Evolutionary conservation across 2,113 vertebrate species (phyloP).

Genomic region (Sapajus apella): DNA sequence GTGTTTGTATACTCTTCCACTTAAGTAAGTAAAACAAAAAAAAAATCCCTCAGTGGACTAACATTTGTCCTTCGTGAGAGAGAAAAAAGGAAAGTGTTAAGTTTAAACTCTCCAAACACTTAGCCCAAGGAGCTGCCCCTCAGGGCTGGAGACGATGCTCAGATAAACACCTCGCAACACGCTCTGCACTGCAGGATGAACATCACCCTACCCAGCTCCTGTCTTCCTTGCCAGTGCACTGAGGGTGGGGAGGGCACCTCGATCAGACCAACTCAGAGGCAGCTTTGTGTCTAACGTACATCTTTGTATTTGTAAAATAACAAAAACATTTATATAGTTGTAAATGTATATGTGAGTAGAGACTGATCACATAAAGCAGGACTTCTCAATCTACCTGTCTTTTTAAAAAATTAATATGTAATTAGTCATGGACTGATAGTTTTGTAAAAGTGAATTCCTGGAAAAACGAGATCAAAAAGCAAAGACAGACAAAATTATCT

Average conservation of each 20-base stretch:
- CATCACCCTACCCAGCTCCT: not conserved
- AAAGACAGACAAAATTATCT: conserved; percentile 7
- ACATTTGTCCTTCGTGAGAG: not conserved
- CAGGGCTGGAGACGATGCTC: not conserved
- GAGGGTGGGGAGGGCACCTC: fast-evolving
- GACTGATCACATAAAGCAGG: not conserved
- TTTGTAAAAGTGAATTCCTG: conserved; percentile 19
- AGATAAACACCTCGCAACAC: not conserved
- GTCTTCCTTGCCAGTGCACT: not conserved
- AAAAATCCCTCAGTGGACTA: not conserved
- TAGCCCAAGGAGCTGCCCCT: not conserved
- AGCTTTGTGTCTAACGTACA: not conserved
- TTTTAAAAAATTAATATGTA: not conserved
- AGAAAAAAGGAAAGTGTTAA: not conserved
- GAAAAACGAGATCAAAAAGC: conserved; percentile 5
- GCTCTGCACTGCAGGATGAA: not conserved
- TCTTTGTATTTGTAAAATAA: not conserved
- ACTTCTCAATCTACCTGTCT: not conserved
- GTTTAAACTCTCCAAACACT: not conserved
- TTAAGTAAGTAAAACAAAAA: not conserved
- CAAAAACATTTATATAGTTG: not conserved
- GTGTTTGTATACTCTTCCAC: not conserved
- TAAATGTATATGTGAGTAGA: conserved; percentile 8
- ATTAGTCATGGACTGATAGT: not conserved
- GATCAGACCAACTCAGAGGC: not conserved